Evolutionary conservation across 2,888 invertebrate genomes (phyloP).

Genomic region (Ormyrus nitidulus): DNA sequence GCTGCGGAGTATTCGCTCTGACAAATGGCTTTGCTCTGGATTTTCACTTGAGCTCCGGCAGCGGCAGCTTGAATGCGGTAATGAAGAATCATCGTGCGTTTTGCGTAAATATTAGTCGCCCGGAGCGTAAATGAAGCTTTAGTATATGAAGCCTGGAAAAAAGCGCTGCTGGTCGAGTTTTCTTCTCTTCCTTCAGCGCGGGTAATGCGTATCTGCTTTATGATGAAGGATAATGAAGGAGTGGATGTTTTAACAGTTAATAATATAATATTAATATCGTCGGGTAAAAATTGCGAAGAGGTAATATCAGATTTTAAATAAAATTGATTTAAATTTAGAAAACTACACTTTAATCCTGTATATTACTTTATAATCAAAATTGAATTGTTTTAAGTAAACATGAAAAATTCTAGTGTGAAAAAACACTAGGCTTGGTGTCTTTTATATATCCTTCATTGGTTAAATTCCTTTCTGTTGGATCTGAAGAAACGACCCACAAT

Average conservation of each 20-base stretch:
- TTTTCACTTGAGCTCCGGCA: slow-evolving; percentile 7
- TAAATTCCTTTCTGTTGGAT: no score
- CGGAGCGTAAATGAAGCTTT: slow-evolving; percentile 1
- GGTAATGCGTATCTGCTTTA: neutral
- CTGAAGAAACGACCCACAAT: no score
- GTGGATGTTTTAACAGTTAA: neutral
- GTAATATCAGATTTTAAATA: no score
- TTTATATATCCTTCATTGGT: no score
- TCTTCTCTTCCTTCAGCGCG: neutral
- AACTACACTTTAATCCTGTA: no score
- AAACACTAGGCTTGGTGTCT: no score
- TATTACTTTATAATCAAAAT: no score
- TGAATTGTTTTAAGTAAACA: no score
- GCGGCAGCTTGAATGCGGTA: neutral
- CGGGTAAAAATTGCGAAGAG: slow-evolving; percentile 13
- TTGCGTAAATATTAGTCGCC: slow-evolving; percentile 19
- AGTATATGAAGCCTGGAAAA: neutral
- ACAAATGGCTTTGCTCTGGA: slow-evolving; percentile 25
- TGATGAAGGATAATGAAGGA: neutral
- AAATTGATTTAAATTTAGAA: no score
- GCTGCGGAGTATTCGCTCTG: neutral
- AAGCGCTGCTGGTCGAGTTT: neutral
- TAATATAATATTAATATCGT: slow-evolving; percentile 6
- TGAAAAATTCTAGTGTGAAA: no score
- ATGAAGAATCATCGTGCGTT: slow-evolving; percentile 18